Evolutionary conservation across 2,797 vertebrate genomes (phyloP), one percentile per base, ranked within the genome.

Genomic region (Paedocypris micromegethes): DNA sequence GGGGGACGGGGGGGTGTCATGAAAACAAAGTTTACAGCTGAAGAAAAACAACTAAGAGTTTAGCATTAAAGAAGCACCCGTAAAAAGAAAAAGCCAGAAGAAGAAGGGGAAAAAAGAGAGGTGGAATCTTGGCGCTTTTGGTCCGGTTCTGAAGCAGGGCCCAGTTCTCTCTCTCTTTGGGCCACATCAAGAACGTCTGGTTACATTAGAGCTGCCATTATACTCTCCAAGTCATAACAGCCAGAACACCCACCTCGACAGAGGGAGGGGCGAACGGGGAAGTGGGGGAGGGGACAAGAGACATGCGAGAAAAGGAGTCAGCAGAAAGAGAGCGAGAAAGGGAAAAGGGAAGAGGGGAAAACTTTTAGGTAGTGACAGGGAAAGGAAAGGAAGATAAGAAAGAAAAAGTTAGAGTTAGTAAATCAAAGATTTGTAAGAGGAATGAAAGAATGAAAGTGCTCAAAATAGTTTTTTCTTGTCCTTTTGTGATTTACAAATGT

Each of bases 211-310:
- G 85, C 90, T 89, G 88, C 90, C 88, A 92, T 90, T 91, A 91
- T 90, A 89, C 87, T 89, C 88, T 91, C 89, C 90, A 87, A 91
- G 89, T 90, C 91, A 92, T 90, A 92, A 91, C 90, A 91, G 90
- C 86, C 80, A 90, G 90, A 91, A 92, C 91, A 92, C 91, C 91
- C 90, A 93, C 91, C 88, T 89, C 87, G 90, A 85, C 82, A 86
- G 84, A 78, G 81, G 68, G 66, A 57, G 67, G 54, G 45, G 5
- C 8, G 48, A 60, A 44, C 7, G 50, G 9, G 64, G 73, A 78
- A 78, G 42, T 50, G 70, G 2, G 62, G 5, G 76, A 74, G 73
- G 73, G 77, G 3, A 61, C 6, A 48, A 53, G 50, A 73, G 62
- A 37, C 53, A 38, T 62, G 72, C 70, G 72, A 73, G 80, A 80